Conservation (phyloP, 2,888 invertebrate species). For the Drosophila neutralis region DNA sequence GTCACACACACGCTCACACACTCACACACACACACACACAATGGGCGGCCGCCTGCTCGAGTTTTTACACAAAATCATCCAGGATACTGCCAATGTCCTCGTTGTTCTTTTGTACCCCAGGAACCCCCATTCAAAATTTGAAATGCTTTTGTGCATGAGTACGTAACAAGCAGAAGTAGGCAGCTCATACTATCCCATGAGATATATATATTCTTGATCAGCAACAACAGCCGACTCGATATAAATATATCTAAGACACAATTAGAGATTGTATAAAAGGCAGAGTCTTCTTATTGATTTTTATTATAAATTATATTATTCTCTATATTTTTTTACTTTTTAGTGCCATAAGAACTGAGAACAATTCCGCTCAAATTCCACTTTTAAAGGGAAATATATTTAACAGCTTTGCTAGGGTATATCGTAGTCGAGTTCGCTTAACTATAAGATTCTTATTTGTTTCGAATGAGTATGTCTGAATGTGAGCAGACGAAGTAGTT, state of each 20-base stretch:
- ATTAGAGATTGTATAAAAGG: neutral
- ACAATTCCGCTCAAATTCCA: neutral
- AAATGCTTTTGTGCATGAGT: neutral
- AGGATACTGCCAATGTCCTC: slow-evolving; percentile 28
- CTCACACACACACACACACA: slow-evolving; percentile 19
- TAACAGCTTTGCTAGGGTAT: neutral
- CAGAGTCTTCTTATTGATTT: neutral
- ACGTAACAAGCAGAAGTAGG: neutral
- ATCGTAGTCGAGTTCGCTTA: neutral
- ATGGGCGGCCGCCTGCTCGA: neutral
- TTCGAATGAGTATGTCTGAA: slow-evolving; percentile 2
- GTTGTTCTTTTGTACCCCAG: neutral
- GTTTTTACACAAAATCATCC: slow-evolving; percentile 7
- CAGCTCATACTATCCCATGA: neutral
- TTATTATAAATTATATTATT: neutral
- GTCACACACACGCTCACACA: neutral
- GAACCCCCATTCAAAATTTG: neutral
- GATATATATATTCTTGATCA: neutral
- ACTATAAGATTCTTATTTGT: neutral
- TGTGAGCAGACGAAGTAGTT: slow-evolving; percentile 12
- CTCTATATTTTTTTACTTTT: neutral
- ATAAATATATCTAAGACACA: neutral
- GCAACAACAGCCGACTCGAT: neutral
- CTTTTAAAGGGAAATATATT: neutral
- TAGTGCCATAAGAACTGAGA: neutral